Base-by-base conservation (phyloP, 23 tunicate species). In the Clavelina lepadiformis region DNA sequence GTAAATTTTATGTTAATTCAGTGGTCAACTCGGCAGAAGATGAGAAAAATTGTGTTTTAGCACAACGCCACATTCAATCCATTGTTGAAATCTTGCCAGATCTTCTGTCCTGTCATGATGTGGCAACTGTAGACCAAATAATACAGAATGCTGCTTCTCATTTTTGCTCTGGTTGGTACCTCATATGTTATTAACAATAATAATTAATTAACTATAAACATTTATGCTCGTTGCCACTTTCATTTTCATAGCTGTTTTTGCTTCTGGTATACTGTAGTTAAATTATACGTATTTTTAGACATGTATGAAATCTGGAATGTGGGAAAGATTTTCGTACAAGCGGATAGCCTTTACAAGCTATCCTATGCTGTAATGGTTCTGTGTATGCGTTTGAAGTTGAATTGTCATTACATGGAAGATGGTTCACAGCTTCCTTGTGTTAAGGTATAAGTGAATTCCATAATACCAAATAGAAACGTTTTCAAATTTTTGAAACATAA, bases 241-340 rank as follows among this genome's bases (percentile, higher is more conserved):
- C 59, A 6, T 13, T 53, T 53, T n/a, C 22, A 53, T 20, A 13
- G 18, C 59, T 53, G 22, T 13, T 13, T 20, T 15, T 13, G 18
- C 18, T 7, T 15, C 7, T 13, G 49, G 49, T 41, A 8, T 41
- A 8, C 11, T 41, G 11, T 15, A 8, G 49, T 41, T 8, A 11
- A 11, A 41, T 41, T 8, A 11, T 41, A 15, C 4, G 24, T 49
- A 19, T 4, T 54, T 31, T n/a, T 53, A 76, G 82, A 76, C 23
- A 65, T 76, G 24, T 76, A 76, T 56, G 82, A 53, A 30, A 76
- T 34, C n/a, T 76, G 82, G 82, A 64, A 65, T 27, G 18, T 76
- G 62, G 71, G 55, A 25, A 50, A 54, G 35, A 51, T 76, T 21
- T 55, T 51, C 1, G 66, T 76, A 4, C 82, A 76, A 65, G 73